A percentile compares a stretch with the other conserved stretches of the same genome.
These are phyloP conservation scores for Thamnophis sirtalis DNA, from an alignment of 2,113 vertebrate species.

Conservation along the genomic window DNA sequence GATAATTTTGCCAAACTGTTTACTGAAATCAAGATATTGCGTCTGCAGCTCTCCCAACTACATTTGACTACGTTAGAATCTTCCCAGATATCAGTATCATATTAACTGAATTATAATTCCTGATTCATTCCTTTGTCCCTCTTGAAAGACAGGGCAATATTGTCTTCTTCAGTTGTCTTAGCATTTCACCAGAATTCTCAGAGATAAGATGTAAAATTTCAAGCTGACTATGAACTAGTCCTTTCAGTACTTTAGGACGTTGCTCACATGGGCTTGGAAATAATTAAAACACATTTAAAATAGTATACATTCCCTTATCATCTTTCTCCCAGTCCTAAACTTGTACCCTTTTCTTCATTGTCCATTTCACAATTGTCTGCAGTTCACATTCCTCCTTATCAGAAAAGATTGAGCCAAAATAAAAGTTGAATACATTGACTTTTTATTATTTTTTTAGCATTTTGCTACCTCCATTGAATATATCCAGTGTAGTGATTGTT, in stretches of 20 bases:
- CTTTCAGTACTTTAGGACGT: not conserved
- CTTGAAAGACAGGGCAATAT: not conserved
- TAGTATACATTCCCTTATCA: not conserved
- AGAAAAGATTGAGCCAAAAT: not conserved
- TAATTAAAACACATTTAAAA: not conserved
- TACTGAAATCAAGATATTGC: not conserved
- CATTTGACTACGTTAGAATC: not conserved
- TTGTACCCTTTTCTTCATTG: not conserved
- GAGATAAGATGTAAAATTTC: not conserved
- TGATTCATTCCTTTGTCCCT: not conserved
- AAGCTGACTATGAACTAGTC: not conserved
- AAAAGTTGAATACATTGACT: not conserved
- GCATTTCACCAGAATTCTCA: not conserved
- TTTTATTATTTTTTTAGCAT: not conserved
- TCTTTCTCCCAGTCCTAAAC: not conserved
- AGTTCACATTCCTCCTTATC: not conserved
- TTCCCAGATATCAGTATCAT: not conserved
- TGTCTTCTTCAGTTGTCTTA: not conserved
- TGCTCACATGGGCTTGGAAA: not conserved
- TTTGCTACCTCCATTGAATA: not conserved
- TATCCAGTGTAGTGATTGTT: not conserved
- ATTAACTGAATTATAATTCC: not conserved
- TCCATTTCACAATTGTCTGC: not conserved
- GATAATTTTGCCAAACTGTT: not conserved
- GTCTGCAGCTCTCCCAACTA: not conserved